These are phyloP conservation scores for Teleogryllus occipitalis DNA, from an alignment of 1,140 invertebrate genomes.

Conservation along the genomic window DNA sequence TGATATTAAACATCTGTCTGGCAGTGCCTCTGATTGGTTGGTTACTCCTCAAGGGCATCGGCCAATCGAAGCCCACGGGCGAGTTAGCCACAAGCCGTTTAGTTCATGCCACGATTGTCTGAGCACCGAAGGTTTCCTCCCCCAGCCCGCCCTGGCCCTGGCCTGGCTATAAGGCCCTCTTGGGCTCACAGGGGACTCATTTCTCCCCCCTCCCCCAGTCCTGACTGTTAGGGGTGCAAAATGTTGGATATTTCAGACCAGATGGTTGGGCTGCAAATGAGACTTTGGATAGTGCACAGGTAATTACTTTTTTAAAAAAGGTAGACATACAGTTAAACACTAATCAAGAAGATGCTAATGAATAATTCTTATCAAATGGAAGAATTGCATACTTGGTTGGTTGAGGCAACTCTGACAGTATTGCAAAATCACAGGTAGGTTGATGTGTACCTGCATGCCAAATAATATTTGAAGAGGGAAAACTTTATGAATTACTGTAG, in stretches of 20 bases:
- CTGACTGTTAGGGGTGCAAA: constrained; percentile 3
- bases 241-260: constrained; percentile 4
- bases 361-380: not conserved
- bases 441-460: not conserved
- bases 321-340: not conserved
- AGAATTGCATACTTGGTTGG: not conserved
- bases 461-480: not conserved
- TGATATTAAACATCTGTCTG: constrained; percentile 11
- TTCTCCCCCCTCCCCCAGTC: not conserved
- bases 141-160: not conserved
- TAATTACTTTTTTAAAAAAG: not conserved
- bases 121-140: constrained; percentile 14
- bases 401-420: too few species aligned
- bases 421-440: too few species aligned
- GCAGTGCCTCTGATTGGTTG: constrained; percentile 24
- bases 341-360: constrained; percentile 2
- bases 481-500: not conserved
- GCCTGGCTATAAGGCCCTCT: not conserved
- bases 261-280: not conserved
- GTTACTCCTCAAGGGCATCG: constrained; percentile 21
- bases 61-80: constrained; percentile 17
- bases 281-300: not conserved
- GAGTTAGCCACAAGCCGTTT: constrained; percentile 18
- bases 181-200: not conserved
- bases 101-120: constrained; percentile 16